phyloP scores from a whole-genome alignment of 2,797 vertebrate genomes.

The Silurus aristotelis region DNA sequence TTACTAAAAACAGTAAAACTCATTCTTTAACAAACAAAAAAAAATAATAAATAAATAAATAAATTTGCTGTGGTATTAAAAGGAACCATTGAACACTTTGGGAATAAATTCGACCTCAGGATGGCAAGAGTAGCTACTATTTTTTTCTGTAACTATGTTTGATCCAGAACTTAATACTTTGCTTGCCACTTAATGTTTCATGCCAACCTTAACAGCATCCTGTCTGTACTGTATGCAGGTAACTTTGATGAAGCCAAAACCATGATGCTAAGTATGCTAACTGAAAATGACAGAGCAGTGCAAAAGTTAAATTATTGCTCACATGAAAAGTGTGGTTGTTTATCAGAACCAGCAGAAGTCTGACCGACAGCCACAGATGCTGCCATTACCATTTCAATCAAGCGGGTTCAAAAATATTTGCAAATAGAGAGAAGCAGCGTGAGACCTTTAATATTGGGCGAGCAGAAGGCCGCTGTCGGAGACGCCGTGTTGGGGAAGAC shows the following conservation, averaged over 20 bases:
- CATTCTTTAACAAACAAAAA: neutral
- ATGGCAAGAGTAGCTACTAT: no score
- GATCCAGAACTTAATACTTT: neutral
- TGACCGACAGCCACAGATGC: constrained; percentile 33
- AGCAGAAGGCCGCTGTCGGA: constrained; percentile 15
- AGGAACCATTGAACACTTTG: neutral
- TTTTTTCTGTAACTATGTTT: neutral
- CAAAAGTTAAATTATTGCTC: constrained; percentile 34
- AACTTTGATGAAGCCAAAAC: neutral
- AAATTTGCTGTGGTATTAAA: neutral
- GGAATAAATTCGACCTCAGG: neutral
- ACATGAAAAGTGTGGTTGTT: constrained; percentile 40
- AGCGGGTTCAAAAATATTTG: constrained; percentile 33
- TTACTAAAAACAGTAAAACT: neutral
- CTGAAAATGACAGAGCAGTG: neutral
- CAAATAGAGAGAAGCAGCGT: constrained; percentile 27
- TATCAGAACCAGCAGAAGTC: constrained; percentile 37
- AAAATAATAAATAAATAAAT: no score
- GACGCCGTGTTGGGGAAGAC: neutral
- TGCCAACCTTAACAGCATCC: neutral
- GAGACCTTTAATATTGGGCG: constrained; percentile 28
- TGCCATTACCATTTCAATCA: constrained; percentile 41
- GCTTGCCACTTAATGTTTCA: neutral
- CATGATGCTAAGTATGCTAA: constrained; percentile 2
- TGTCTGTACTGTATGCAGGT: neutral